Conservation (phyloP, 2,797 vertebrate genomes). For the Microcaecilia unicolor region DNA sequence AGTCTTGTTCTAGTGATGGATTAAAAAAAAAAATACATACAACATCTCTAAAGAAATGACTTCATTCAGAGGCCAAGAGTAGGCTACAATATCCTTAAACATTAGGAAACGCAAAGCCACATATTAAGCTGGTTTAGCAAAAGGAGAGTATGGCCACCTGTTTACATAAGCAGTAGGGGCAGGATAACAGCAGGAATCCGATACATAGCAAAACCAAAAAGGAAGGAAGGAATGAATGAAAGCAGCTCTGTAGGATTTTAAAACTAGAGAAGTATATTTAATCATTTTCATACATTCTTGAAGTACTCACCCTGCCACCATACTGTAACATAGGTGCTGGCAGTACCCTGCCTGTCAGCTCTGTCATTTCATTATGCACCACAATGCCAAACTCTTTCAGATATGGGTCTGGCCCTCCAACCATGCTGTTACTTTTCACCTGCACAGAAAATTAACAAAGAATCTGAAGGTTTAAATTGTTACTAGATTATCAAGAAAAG, state of each 20-base stretch:
- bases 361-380: constrained; percentile 97
- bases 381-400: constrained; percentile 97
- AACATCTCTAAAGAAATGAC: constrained; percentile 10
- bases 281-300: not conserved
- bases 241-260: constrained; percentile 66
- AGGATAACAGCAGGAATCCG: constrained; percentile 9
- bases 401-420: constrained; percentile 92
- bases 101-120: too few species aligned
- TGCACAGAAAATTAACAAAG: constrained; percentile 28
- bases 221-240: too few species aligned
- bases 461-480: too few species aligned
- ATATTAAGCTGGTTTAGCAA: too few species aligned
- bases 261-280: constrained; percentile 43
- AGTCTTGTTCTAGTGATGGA: constrained; percentile 85
- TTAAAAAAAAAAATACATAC: constrained; percentile 29
- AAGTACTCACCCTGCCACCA: constrained; percentile 87
- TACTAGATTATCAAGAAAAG: too few species aligned
- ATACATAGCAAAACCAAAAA: not conserved
- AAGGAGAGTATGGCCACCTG: too few species aligned
- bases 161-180: too few species aligned
- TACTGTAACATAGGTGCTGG: constrained; percentile 97
- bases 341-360: constrained; percentile 91
- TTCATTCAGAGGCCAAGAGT: too few species aligned
- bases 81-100: not conserved
- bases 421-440: constrained; percentile 99